Conservation (phyloP, 2,888 invertebrate genomes). For the Pseudococcus longispinus region DNA sequence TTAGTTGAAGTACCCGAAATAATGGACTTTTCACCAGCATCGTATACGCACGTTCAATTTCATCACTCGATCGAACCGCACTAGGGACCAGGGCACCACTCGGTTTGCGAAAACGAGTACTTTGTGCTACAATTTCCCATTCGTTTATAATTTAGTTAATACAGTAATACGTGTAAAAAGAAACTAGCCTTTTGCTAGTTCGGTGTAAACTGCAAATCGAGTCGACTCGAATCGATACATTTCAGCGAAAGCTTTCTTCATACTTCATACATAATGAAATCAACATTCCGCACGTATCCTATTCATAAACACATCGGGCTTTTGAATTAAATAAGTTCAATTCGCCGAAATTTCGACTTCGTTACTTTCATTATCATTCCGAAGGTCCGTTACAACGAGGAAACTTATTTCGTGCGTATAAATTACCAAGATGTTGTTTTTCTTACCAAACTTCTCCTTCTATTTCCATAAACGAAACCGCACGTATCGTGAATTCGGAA, state of each 20-base stretch:
- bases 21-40: not conserved
- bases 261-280: not conserved
- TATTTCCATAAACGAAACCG: not conserved
- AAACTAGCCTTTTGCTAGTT: not conserved
- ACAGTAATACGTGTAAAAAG: too few relatives aligned
- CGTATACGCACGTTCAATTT: not conserved
- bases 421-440: slow-evolving; percentile 2
- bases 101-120: too few relatives aligned
- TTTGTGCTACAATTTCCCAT: too few relatives aligned
- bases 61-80: not conserved
- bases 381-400: not conserved
- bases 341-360: not conserved
- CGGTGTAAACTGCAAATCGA: not conserved
- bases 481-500: not conserved
- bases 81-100: too few relatives aligned
- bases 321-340: not conserved
- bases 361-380: not conserved
- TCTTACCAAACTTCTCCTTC: not conserved
- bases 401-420: not conserved
- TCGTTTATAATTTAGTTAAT: too few relatives aligned
- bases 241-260: not conserved
- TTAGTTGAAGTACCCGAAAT: not conserved
- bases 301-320: not conserved
- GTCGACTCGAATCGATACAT: not conserved
- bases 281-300: not conserved